phyloP scores from a whole-genome alignment of 92 coral and sea anemone species.

The Bergia puertoricense region DNA sequence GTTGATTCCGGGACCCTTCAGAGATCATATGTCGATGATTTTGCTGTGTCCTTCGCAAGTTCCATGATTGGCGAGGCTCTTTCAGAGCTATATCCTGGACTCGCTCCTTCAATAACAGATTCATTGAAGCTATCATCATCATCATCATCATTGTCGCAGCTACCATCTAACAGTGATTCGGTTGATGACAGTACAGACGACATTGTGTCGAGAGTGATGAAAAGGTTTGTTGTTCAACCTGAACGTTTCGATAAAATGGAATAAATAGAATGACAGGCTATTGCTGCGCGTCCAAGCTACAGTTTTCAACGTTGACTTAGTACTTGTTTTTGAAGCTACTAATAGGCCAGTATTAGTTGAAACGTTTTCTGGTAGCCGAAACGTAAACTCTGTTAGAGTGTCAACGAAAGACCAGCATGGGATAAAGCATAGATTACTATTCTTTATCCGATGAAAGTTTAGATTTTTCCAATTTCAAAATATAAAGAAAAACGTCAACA shows the following conservation, averaged over 20 bases:
- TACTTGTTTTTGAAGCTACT: too few species aligned
- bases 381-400: too few species aligned
- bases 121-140: background rate
- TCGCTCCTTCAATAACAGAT: background rate
- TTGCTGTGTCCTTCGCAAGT: background rate
- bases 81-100: conserved; percentile 1
- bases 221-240: conserved; percentile 14
- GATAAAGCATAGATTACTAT: too few species aligned
- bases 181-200: conserved; percentile 9
- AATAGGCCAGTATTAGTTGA: too few species aligned
- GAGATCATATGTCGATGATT: background rate
- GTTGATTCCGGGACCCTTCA: background rate
- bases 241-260: background rate
- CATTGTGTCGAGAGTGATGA: conserved; percentile 15
- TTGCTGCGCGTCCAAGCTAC: background rate
- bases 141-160: background rate
- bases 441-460: too few species aligned
- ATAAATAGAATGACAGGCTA: conserved; percentile 1
- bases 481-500: too few species aligned
- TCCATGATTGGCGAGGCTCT: background rate
- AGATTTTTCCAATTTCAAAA: too few species aligned
- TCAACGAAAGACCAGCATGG: too few species aligned
- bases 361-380: too few species aligned
- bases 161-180: background rate
- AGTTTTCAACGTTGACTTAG: too few species aligned